Percentiles rank a stretch among this genome's conserved stretches.
These are phyloP conservation scores for Urosaurus nigricauda DNA, from an alignment of 2,797 vertebrate genomes.

Conservation along the genomic window DNA sequence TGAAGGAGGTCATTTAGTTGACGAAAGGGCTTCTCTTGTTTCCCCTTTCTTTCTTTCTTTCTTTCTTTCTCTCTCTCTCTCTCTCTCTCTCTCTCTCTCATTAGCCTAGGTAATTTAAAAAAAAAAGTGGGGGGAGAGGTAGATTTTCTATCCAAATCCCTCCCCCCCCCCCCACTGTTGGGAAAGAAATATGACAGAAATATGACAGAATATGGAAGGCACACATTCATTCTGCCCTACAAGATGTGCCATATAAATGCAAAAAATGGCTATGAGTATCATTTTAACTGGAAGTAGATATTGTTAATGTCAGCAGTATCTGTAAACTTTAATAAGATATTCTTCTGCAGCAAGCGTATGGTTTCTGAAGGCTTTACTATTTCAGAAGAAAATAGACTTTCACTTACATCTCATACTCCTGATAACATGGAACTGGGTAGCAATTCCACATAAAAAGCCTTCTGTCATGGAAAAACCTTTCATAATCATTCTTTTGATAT, in stretches of 20 bases:
- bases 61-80: background rate
- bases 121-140: background rate
- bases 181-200: slow-evolving; percentile 5
- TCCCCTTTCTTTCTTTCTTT: background rate
- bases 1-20: background rate
- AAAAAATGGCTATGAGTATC: slow-evolving; percentile 17
- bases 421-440: background rate
- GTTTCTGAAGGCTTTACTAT: slow-evolving; percentile 12
- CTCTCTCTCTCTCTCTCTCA: background rate
- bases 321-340: slow-evolving; percentile 18
- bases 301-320: background rate
- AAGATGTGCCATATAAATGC: slow-evolving; percentile 30
- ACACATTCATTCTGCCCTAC: slow-evolving; percentile 3
- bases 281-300: slow-evolving; percentile 29
- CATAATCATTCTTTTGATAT: background rate
- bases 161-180: background rate
- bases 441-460: background rate
- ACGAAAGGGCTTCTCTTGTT: background rate
- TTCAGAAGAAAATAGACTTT: slow-evolving; percentile 39
- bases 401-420: slow-evolving; percentile 4
- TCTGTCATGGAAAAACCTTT: slow-evolving; percentile 25
- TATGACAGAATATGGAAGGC: background rate
- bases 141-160: slow-evolving; percentile 3
- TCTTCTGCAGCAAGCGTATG: slow-evolving; percentile 22
- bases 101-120: background rate